Evolutionary conservation across 2,888 invertebrate genomes (phyloP).

Genomic region (Catotricha subobsoleta): DNA sequence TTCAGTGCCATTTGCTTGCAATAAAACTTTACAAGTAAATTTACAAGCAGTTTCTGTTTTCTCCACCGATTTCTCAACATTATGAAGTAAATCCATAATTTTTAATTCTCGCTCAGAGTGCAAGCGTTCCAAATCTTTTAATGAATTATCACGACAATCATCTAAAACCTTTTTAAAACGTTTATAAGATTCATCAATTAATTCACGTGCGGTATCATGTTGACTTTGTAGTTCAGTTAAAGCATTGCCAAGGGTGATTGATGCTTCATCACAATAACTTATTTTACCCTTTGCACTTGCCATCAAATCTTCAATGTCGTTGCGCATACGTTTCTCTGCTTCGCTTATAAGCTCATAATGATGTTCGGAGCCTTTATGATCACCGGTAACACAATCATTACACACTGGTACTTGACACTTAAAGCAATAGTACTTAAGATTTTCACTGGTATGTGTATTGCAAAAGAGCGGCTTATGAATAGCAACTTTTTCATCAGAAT

Average conservation of each 20-base stretch:
- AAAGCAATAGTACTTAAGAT: slow-evolving; percentile 73
- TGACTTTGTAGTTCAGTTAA: slow-evolving; percentile 74
- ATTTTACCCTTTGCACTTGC: slow-evolving; percentile 59
- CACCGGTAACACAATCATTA: slow-evolving; percentile 65
- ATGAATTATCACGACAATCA: slow-evolving; percentile 54
- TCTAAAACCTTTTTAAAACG: slow-evolving; percentile 68
- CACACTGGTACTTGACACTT: slow-evolving; percentile 75
- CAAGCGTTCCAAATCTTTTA: slow-evolving; percentile 52
- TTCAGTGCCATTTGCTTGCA: slow-evolving; percentile 70
- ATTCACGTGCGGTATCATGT: slow-evolving; percentile 65
- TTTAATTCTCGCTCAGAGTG: slow-evolving; percentile 74
- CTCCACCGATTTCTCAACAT: slow-evolving; percentile 65
- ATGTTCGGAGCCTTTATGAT: slow-evolving; percentile 70
- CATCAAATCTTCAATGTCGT: slow-evolving; percentile 56
- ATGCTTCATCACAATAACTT: slow-evolving; percentile 55
- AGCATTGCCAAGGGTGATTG: slow-evolving; percentile 55
- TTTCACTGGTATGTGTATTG: slow-evolving; percentile 60
- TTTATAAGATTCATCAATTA: slow-evolving; percentile 64
- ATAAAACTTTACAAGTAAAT: slow-evolving; percentile 63
- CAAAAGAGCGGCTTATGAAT: slow-evolving; percentile 84
- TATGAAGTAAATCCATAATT: slow-evolving; percentile 75
- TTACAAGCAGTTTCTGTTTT: slow-evolving; percentile 74
- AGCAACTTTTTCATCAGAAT: slow-evolving; percentile 54
- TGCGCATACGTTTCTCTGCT: slow-evolving; percentile 58
- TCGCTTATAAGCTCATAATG: slow-evolving; percentile 66